A percentile compares a stretch with the other conserved stretches of the same genome.
Evolutionary conservation across 2,888 invertebrate genomes (phyloP).

Genomic region (Marasmarcha lunaedactyla): DNA sequence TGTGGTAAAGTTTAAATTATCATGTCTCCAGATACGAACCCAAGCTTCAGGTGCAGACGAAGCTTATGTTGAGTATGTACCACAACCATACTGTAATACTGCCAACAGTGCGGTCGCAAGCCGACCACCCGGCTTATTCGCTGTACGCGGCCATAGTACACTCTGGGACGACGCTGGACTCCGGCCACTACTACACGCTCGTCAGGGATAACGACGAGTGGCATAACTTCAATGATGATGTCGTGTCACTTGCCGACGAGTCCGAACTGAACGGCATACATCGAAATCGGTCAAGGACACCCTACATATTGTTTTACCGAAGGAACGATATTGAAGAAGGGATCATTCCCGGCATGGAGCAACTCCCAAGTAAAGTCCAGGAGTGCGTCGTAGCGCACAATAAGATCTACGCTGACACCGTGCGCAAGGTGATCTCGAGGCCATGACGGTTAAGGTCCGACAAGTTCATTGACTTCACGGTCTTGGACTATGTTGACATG

Average conservation of each 20-base stretch:
- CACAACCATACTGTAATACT: constrained; percentile 68
- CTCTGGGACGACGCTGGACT: constrained; percentile 84
- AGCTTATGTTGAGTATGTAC: constrained; percentile 77
- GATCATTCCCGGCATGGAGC: constrained; percentile 31
- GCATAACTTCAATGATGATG: constrained; percentile 85
- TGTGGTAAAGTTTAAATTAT: too few species aligned
- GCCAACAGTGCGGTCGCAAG: constrained; percentile 44
- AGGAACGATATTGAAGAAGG: constrained; percentile 54
- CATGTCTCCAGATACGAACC: constrained; percentile 37
- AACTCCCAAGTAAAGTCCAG: constrained; percentile 37
- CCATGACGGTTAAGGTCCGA: constrained; percentile 44
- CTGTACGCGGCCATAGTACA: constrained; percentile 89
- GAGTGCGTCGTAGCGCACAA: constrained; percentile 41
- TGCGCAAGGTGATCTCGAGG: constrained; percentile 27
- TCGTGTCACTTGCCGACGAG: constrained; percentile 73
- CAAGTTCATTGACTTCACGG: constrained; percentile 31
- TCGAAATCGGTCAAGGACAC: constrained; percentile 79
- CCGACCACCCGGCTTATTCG: constrained; percentile 65
- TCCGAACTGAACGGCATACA: constrained; percentile 66
- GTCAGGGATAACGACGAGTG: constrained; percentile 78
- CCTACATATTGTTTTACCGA: constrained; percentile 84
- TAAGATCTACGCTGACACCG: constrained; percentile 37
- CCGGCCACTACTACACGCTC: constrained; percentile 90
- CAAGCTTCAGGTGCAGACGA: constrained; percentile 77
- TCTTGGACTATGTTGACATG: constrained; percentile 29